Evolutionary conservation across 2,888 invertebrate species (phyloP).

Genomic region (Ochropleura leucogaster): DNA sequence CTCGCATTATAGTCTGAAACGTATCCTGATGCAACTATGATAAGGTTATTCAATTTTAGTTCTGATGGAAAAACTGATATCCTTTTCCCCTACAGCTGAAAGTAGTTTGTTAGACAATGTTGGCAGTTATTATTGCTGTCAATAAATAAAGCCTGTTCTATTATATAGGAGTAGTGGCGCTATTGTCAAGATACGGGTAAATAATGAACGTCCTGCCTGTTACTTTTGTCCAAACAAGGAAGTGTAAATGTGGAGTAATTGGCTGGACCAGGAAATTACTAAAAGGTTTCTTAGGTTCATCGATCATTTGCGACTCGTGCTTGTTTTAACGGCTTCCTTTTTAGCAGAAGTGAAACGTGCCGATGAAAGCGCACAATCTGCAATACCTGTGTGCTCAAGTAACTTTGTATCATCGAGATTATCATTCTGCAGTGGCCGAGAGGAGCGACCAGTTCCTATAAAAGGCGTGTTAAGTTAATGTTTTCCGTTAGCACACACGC

Average conservation of each 20-base stretch:
- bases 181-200: conserved; percentile 78
- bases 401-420: conserved; percentile 64
- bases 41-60: conserved; percentile 46
- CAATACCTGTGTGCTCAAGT: conserved; percentile 54
- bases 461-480: conserved; percentile 74
- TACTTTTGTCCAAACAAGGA: conserved; percentile 80
- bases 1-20: conserved; percentile 35
- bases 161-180: conserved; percentile 69
- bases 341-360: conserved; percentile 70
- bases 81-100: conserved; percentile 41
- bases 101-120: conserved; percentile 58
- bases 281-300: conserved; percentile 77
- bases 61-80: conserved; percentile 46
- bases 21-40: conserved; percentile 24
- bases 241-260: conserved; percentile 82
- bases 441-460: conserved; percentile 76
- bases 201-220: conserved; percentile 79
- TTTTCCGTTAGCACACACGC: conserved; percentile 78
- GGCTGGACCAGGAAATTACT: conserved; percentile 78
- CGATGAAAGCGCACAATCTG: conserved; percentile 68
- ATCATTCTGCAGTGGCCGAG: conserved; percentile 66
- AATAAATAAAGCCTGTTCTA: conserved; percentile 78
- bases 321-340: conserved; percentile 74
- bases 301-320: conserved; percentile 74
- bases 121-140: conserved; percentile 65